phyloP scores from a whole-genome alignment of 1,140 invertebrate species.

The Heliothis virescens region DNA sequence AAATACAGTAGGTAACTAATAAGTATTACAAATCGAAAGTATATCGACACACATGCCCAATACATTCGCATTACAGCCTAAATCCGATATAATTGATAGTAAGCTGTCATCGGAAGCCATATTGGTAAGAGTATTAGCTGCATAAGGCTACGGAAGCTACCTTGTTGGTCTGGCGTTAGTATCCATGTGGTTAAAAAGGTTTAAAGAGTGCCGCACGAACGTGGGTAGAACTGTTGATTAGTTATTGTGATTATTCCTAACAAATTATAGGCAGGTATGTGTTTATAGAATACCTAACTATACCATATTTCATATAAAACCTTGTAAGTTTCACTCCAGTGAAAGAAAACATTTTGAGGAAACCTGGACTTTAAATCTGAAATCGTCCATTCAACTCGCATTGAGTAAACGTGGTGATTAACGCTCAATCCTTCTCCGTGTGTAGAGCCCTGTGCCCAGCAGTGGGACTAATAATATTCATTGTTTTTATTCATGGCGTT shows the following conservation, averaged over 20 bases:
- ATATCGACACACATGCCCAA: background rate
- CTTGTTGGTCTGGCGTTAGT: background rate
- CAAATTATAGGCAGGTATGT: no score
- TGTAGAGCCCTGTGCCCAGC: no score
- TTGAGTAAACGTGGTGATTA: no score
- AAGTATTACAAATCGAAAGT: slow-evolving; percentile 3
- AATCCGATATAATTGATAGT: slow-evolving; percentile 23
- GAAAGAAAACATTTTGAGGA: no score
- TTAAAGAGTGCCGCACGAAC: background rate
- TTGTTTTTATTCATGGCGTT: background rate
- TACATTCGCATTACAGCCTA: background rate
- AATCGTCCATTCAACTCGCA: no score
- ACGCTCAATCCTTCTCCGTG: no score
- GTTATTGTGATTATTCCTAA: background rate
- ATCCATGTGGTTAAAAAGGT: background rate
- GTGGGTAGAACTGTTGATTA: background rate
- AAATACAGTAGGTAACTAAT: background rate
- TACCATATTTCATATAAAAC: no score
- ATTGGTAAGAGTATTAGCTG: background rate
- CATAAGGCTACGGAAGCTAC: slow-evolving; percentile 3
- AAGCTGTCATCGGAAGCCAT: slow-evolving; percentile 12
- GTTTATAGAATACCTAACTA: no score
- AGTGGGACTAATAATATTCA: background rate
- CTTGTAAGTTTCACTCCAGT: no score
- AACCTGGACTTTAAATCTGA: no score